Base-by-base conservation (phyloP, 2,797 vertebrate species). In the Dicrostonyx torquatus region DNA sequence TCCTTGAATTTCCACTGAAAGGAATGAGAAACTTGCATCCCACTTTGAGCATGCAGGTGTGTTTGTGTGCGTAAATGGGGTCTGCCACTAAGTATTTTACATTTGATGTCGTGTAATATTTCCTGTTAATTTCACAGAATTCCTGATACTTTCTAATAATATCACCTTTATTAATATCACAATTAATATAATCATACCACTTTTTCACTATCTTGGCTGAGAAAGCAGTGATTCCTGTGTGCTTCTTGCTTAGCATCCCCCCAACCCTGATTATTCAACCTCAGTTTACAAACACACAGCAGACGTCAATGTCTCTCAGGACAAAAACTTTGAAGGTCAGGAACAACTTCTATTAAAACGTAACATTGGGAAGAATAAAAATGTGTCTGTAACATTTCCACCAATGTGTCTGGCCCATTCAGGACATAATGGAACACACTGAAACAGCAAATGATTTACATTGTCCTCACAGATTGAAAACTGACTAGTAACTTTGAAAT, bases 391-490 rank as follows among this genome's bases (percentile, higher is more conserved):
- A 70, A 93, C 91, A 96, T 93, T 95, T 37, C 95, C 73, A 95
- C 86, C 80, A 97, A 92, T 91, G 3, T 77, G 89, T 96, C 96
- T 98, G 6, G 53, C 78, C 50, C 58, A 64, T 78, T 94, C 94
- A 76, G 95, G 83, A 87, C 7, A 90, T 95, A 66, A 34, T 60
- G 24, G n/a, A 78, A 90, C 73, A 72, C 93, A 91, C 93, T 96
- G 97, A 82, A 62, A 90, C 95, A 85, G 14, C 68, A 97, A 97
- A 97, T 85, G 6, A 79, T 86, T 93, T 50, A 13, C 78, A 96
- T 29, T 58, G 62, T 55, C 84, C 77, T 91, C 66, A 96, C 97
- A 97, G 20, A 91, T 73, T 89, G 78, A 96, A 97, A 97, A 96
- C 29, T 76, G 6, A 93, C 87, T 87, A 92, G 60, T 96, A 96